These are phyloP conservation scores for Sweltsa coloradensis DNA, from an alignment of 1,140 invertebrate genomes.

Conservation along the genomic window DNA sequence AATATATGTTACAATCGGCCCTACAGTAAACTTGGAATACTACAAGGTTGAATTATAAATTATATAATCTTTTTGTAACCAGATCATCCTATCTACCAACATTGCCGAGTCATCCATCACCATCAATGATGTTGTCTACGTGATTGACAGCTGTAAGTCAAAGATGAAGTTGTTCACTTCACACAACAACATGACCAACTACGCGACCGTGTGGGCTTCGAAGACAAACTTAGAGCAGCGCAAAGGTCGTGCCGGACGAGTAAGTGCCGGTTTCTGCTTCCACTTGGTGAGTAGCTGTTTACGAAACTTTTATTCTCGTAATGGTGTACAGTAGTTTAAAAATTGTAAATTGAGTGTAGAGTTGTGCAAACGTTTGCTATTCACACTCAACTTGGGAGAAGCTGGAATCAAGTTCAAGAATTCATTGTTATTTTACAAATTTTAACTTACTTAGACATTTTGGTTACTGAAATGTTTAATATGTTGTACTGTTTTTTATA, in stretches of 20 bases:
- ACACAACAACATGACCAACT: slow-evolving; percentile 91
- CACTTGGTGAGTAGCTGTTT: slow-evolving; percentile 46
- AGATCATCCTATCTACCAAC: slow-evolving; percentile 81
- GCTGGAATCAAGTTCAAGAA: no score
- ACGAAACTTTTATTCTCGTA: no score
- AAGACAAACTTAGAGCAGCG: slow-evolving; percentile 84
- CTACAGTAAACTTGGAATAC: not conserved
- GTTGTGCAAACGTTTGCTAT: no score
- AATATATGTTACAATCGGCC: slow-evolving; percentile 2
- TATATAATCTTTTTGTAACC: slow-evolving; percentile 15
- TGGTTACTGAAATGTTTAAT: no score
- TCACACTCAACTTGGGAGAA: no score
- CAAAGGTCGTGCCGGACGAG: slow-evolving; percentile 81
- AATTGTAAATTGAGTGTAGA: no score
- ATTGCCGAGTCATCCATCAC: slow-evolving; percentile 93
- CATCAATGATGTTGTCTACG: slow-evolving; percentile 93
- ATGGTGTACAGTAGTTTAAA: no score
- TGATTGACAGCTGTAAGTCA: slow-evolving; percentile 89
- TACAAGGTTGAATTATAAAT: not conserved
- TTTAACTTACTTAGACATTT: no score
- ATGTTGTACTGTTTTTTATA: no score
- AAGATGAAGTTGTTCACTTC: slow-evolving; percentile 93
- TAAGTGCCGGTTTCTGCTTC: slow-evolving; percentile 77
- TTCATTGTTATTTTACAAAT: no score
- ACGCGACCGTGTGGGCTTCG: slow-evolving; percentile 88